Percentiles rank a stretch among this genome's conserved stretches.
phyloP scores from a whole-genome alignment of 2,797 vertebrate species.

The Sebastes reedi region DNA sequence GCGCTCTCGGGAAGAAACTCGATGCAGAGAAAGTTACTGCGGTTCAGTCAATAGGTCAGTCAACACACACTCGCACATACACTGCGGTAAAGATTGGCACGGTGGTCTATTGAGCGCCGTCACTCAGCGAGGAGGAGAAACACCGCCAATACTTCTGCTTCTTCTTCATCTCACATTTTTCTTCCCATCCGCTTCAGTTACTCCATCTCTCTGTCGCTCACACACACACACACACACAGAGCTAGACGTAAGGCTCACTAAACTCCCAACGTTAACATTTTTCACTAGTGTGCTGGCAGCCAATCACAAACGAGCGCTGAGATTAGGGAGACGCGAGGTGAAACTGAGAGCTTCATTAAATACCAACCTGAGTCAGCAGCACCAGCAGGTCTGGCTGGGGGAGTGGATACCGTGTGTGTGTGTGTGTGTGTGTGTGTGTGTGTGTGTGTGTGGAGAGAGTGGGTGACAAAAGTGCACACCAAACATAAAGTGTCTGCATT shows the following conservation, averaged over 20 bases:
- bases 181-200: neutral
- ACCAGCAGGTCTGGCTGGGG: slow-evolving; percentile 56
- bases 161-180: neutral
- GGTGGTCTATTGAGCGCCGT: slow-evolving; percentile 24
- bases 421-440: slow-evolving; percentile 33
- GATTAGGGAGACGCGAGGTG: slow-evolving; percentile 76
- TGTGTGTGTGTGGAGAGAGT: slow-evolving; percentile 34
- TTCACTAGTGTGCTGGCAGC: slow-evolving; percentile 45
- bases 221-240: slow-evolving; percentile 13
- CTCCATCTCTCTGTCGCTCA: neutral
- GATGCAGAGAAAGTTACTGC: slow-evolving; percentile 47
- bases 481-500: slow-evolving; percentile 49
- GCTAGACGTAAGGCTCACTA: slow-evolving; percentile 49
- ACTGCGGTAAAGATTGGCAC: slow-evolving; percentile 23
- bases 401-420: slow-evolving; percentile 35
- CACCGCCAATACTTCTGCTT: neutral
- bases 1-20: slow-evolving; percentile 20
- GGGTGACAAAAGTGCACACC: slow-evolving; percentile 52
- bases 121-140: slow-evolving; percentile 31
- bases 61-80: slow-evolving; percentile 15
- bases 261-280: slow-evolving; percentile 69
- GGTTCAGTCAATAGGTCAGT: slow-evolving; percentile 57
- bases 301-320: slow-evolving; percentile 58
- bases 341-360: slow-evolving; percentile 84
- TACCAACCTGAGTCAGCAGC: slow-evolving; percentile 84